These are phyloP conservation scores for Helleia helle DNA, from an alignment of 2,888 invertebrate species.

Conservation along the genomic window DNA sequence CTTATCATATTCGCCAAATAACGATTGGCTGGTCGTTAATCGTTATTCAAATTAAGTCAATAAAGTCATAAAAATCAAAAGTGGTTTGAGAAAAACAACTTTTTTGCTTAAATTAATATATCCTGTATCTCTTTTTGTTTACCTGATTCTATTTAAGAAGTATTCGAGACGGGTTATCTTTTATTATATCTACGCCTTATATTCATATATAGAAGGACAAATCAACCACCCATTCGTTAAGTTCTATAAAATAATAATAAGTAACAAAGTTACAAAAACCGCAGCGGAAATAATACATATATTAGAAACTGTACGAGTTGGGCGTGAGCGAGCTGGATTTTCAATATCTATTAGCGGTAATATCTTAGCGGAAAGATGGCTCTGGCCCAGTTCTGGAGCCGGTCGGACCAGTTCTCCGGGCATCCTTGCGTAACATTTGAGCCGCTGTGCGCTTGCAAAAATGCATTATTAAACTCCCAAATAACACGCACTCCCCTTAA, in stretches of 20 bases:
- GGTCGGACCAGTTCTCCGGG: slow-evolving; percentile 61
- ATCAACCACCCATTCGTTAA: no score
- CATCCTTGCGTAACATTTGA: slow-evolving; percentile 64
- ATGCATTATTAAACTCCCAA: slow-evolving; percentile 59
- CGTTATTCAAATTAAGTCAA: not conserved
- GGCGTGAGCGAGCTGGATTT: slow-evolving; percentile 31
- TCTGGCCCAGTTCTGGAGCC: slow-evolving; percentile 67
- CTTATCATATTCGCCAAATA: no score
- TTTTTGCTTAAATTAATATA: no score
- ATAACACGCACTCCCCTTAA: slow-evolving; percentile 53
- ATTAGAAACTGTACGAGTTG: slow-evolving; percentile 32
- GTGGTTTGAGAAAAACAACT: not conserved
- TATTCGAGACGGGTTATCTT: no score
- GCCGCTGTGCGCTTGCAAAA: slow-evolving; percentile 54
- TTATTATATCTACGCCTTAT: no score
- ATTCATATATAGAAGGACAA: no score
- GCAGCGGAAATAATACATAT: slow-evolving; percentile 12
- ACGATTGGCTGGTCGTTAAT: not conserved
- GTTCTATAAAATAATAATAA: no score
- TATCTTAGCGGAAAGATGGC: slow-evolving; percentile 62
- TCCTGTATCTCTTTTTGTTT: no score
- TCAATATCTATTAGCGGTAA: slow-evolving; percentile 66
- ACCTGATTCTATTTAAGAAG: no score
- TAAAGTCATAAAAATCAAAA: not conserved
- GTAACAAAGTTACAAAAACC: no score